phyloP scores from a whole-genome alignment of 2,888 invertebrate genomes.

The Dicyrtomina minuta region DNA sequence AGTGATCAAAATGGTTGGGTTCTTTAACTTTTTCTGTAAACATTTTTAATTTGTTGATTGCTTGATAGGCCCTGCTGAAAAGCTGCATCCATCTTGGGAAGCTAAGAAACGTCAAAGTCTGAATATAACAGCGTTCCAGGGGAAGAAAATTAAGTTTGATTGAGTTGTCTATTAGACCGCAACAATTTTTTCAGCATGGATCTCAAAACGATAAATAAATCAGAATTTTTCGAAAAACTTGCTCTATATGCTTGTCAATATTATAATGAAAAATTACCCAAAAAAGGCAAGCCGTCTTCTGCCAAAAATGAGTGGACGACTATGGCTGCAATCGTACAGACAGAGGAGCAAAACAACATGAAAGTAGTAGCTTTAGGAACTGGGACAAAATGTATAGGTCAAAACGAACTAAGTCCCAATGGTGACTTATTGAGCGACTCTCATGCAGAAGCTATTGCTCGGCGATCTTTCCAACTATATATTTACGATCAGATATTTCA shows the following conservation, averaged over 20 bases:
- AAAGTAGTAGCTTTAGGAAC: conserved; percentile 80
- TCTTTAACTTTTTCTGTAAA: too few relatives aligned
- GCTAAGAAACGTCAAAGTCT: conserved; percentile 49
- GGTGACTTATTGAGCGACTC: conserved; percentile 83
- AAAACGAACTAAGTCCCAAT: conserved; percentile 62
- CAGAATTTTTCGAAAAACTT: conserved; percentile 56
- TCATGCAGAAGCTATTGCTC: conserved; percentile 85
- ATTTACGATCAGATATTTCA: conserved; percentile 66
- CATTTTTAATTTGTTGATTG: too few relatives aligned
- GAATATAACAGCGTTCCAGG: conserved; percentile 43
- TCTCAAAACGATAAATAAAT: background rate
- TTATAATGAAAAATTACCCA: conserved; percentile 65
- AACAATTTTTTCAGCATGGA: background rate
- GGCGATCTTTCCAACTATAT: conserved; percentile 78
- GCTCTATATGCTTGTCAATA: conserved; percentile 64
- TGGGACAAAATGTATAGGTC: conserved; percentile 88
- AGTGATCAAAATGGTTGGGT: too few relatives aligned
- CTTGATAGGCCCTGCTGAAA: conserved; percentile 35
- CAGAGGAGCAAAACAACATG: conserved; percentile 46
- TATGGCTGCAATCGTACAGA: conserved; percentile 68
- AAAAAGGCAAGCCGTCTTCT: conserved; percentile 74
- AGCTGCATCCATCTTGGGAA: conserved; percentile 53
- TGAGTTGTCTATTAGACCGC: conserved; percentile 27
- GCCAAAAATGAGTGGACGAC: conserved; percentile 75
- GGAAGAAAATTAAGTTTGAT: conserved; percentile 50